A percentile compares a stretch with the other conserved stretches of the same genome.
Conservation (phyloP, 2,797 vertebrate genomes). For the Oryzias dopingdopingensis region DNA sequence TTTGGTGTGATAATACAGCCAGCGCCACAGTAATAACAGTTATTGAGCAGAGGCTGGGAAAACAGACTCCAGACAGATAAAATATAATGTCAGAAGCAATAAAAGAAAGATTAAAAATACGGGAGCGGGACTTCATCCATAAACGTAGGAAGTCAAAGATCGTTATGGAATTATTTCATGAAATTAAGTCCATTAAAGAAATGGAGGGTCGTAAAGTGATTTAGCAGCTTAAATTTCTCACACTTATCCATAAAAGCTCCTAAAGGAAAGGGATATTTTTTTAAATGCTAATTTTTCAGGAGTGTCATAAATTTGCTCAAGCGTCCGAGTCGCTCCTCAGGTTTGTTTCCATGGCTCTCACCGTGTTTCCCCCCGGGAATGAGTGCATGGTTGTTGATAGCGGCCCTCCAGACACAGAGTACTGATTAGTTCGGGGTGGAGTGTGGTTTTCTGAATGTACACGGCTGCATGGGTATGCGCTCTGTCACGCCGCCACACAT, state of each 20-base stretch:
- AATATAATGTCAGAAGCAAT: constrained; percentile 18
- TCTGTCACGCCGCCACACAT: constrained; percentile 37
- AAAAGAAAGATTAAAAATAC: constrained; percentile 24
- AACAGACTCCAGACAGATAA: constrained; percentile 24
- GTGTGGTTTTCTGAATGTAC: constrained; percentile 41
- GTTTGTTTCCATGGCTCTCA: constrained; percentile 43
- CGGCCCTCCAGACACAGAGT: constrained; percentile 60
- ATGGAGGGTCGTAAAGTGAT: not conserved
- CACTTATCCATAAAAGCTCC: constrained; percentile 1
- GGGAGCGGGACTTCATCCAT: constrained; percentile 21
- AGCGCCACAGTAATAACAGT: constrained; percentile 26
- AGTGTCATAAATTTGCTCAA: constrained; percentile 19
- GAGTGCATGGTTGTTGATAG: constrained; percentile 68
- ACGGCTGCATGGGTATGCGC: constrained; percentile 33
- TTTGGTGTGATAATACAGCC: constrained; percentile 14
- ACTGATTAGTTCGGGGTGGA: constrained; percentile 69
- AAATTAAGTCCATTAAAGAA: not conserved
- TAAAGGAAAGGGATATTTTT: constrained; percentile 6
- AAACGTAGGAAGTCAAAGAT: constrained; percentile 19
- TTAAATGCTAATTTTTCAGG: constrained; percentile 19
- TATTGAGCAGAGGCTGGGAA: constrained; percentile 26
- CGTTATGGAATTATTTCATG: constrained; percentile 18
- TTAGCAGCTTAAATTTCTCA: constrained; percentile 10
- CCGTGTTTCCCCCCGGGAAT: constrained; percentile 59
- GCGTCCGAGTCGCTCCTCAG: constrained; percentile 12